Evolutionary conservation across 2,888 invertebrate species (phyloP).

Genomic region (Lydus trimaculatus): DNA sequence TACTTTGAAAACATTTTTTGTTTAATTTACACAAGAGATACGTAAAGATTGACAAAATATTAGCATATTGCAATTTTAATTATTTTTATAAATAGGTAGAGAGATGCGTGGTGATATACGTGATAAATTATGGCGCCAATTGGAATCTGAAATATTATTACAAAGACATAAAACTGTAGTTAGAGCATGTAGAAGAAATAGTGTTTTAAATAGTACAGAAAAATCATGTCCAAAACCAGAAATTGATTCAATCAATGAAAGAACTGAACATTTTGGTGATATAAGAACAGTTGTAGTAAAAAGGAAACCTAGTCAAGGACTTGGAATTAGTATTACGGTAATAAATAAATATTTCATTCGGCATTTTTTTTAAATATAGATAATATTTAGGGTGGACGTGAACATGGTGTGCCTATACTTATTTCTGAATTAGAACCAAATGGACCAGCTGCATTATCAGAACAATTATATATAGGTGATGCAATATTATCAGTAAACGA

Average conservation of each 20-base stretch:
- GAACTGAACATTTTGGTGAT: conserved; percentile 61
- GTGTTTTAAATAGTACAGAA: conserved; percentile 50
- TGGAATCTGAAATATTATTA: conserved; percentile 86
- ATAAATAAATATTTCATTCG: conserved; percentile 41
- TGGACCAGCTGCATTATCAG: conserved; percentile 79
- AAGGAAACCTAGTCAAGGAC: conserved; percentile 78
- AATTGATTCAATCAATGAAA: conserved; percentile 46
- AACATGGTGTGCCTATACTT: conserved; percentile 86
- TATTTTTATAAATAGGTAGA: conserved; percentile 57
- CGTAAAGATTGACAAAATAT: no score
- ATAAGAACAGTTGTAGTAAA: conserved; percentile 72
- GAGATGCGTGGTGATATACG: conserved; percentile 82
- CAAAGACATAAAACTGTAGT: conserved; percentile 85
- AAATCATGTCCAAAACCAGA: conserved; percentile 51
- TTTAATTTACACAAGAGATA: no score
- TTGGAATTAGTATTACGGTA: conserved; percentile 86
- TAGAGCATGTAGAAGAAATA: conserved; percentile 68
- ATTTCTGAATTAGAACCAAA: conserved; percentile 82
- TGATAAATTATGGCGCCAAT: conserved; percentile 80
- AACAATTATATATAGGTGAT: conserved; percentile 81
- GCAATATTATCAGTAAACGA: conserved; percentile 84
- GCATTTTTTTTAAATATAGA: background rate
- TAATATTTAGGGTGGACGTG: conserved; percentile 79
- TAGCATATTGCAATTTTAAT: background rate
- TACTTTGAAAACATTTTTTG: no score